phyloP scores from a whole-genome alignment of 2,113 vertebrate genomes.

The Percina caprodes region DNA sequence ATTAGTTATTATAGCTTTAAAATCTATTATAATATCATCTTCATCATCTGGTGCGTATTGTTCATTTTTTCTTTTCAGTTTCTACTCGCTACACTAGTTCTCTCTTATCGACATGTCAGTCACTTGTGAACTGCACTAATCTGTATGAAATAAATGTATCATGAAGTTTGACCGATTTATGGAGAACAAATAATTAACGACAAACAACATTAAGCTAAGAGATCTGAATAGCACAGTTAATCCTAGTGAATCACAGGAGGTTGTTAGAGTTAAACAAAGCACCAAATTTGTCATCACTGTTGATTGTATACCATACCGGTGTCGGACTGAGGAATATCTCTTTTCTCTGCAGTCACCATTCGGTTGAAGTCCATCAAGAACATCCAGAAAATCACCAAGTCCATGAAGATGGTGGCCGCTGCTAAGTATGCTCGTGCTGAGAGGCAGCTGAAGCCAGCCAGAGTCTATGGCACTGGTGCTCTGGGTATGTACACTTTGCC shows the following conservation, averaged over 20 bases:
- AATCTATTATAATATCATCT: too few relatives aligned
- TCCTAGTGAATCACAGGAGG: not conserved
- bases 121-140: too few relatives aligned
- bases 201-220: not conserved
- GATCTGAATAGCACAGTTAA: too few relatives aligned
- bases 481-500: slow-evolving; percentile 83
- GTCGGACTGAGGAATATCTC: not conserved
- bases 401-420: slow-evolving; percentile 99
- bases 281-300: too few relatives aligned
- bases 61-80: too few relatives aligned
- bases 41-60: too few relatives aligned
- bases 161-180: too few relatives aligned
- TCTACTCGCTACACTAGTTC: too few relatives aligned
- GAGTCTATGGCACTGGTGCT: slow-evolving; percentile 91
- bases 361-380: slow-evolving; percentile 99
- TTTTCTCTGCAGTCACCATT: slow-evolving; percentile 88
- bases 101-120: too few relatives aligned
- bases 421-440: slow-evolving; percentile 96
- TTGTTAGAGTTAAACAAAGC: not conserved
- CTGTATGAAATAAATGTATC: too few relatives aligned
- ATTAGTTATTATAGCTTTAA: too few relatives aligned
- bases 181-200: not conserved
- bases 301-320: too few relatives aligned
- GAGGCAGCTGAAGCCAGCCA: slow-evolving; percentile 92
- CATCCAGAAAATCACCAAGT: slow-evolving; percentile 99